Percentiles rank a stretch among this genome's conserved stretches.
phyloP scores from a whole-genome alignment of 92 coral and sea anemone species.

The Zoanthus gigantus region DNA sequence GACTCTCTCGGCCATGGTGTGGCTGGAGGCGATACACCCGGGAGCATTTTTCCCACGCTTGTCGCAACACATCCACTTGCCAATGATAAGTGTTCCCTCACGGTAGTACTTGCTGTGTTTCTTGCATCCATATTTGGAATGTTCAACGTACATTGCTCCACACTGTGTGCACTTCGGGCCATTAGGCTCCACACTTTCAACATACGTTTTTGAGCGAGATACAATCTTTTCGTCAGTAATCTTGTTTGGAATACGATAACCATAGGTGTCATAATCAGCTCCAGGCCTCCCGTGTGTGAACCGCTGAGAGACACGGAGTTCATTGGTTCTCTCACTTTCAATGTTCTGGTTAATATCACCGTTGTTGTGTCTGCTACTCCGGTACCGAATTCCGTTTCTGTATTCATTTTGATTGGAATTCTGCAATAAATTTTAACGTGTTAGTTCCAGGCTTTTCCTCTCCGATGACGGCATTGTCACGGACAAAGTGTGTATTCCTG shows the following conservation, averaged over 20 bases:
- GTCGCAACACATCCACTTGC: constrained; percentile 40
- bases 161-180: constrained; percentile 22
- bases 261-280: not conserved
- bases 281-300: not conserved
- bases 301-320: not conserved
- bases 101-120: constrained; percentile 31
- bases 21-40: constrained; percentile 28
- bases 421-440: not conserved
- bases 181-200: not conserved
- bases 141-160: constrained; percentile 17
- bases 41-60: constrained; percentile 35
- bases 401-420: not conserved
- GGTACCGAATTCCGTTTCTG: not conserved
- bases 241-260: not conserved
- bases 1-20: not conserved
- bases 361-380: not conserved
- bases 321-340: not conserved
- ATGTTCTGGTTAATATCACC: not conserved
- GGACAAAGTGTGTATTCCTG: too few species aligned
- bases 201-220: not conserved
- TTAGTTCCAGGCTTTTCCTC: not conserved
- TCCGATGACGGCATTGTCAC: not conserved
- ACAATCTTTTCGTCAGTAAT: not conserved
- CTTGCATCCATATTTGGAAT: constrained; percentile 43
- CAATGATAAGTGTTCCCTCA: constrained; percentile 34